These are phyloP conservation scores for Bombyx huttoni DNA, from an alignment of 2,888 invertebrate species.

Conservation along the genomic window DNA sequence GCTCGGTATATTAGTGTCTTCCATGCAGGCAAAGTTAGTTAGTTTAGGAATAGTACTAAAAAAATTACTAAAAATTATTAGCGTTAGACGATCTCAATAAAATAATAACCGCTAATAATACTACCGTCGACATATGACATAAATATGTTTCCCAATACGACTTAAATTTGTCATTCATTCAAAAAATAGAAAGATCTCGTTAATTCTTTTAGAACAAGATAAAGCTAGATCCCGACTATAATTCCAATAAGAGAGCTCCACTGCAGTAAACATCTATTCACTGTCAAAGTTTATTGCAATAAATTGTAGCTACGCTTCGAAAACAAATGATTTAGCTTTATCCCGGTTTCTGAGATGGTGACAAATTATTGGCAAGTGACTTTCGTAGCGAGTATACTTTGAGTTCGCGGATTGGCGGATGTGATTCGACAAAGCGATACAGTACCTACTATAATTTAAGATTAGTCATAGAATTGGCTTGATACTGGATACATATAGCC, in stretches of 20 bases:
- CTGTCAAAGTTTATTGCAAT: background rate
- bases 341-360: conserved; percentile 6
- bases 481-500: no score
- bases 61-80: no score
- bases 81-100: no score
- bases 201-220: background rate
- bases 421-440: background rate
- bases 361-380: conserved; percentile 24
- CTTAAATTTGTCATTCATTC: background rate
- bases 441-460: background rate
- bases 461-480: background rate
- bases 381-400: conserved; percentile 8
- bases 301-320: background rate
- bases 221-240: background rate
- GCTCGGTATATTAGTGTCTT: no score
- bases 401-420: background rate
- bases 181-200: background rate
- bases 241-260: conserved; percentile 1
- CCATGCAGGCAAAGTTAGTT: no score
- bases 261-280: background rate
- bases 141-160: background rate
- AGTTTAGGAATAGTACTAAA: no score
- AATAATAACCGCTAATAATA: no score
- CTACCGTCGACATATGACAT: background rate
- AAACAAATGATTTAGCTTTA: conserved; percentile 6